phyloP scores from a whole-genome alignment of 2,113 vertebrate genomes.

The Seriola rivoliana region DNA sequence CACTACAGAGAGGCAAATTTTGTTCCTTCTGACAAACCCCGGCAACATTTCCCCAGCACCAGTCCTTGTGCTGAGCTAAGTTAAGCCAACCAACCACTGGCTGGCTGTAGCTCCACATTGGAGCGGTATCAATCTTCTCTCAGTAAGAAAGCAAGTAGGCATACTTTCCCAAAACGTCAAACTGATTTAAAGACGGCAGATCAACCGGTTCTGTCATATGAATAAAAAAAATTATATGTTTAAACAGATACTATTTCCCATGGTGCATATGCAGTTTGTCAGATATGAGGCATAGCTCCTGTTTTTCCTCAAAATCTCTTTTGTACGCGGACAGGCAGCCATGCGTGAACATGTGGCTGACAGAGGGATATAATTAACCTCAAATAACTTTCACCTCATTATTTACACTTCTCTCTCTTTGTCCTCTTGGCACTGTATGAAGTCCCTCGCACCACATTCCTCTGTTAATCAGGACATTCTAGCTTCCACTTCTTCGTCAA shows the following conservation, averaged over 20 bases:
- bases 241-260: not conserved
- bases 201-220: not conserved
- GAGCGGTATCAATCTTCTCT: not conserved
- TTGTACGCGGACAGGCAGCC: not conserved
- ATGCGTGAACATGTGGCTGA: constrained; percentile 43
- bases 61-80: not conserved
- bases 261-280: not conserved
- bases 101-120: not conserved
- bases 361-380: constrained; percentile 39
- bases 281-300: not conserved
- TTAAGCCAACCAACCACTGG: not conserved
- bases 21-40: not conserved
- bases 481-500: constrained; percentile 19
- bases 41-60: not conserved
- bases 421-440: constrained; percentile 27
- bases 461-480: constrained; percentile 59
- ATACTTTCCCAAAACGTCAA: not conserved
- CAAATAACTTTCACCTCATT: constrained; percentile 42
- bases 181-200: not conserved
- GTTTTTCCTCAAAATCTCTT: not conserved
- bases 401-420: constrained; percentile 38
- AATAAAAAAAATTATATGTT: not conserved
- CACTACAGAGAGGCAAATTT: not conserved
- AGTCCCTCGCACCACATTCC: constrained; percentile 59
- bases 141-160: not conserved